A percentile compares a stretch with the other conserved stretches of the same genome.
These are phyloP conservation scores for Bibio marci DNA, from an alignment of 2,888 invertebrate genomes.

Conservation along the genomic window DNA sequence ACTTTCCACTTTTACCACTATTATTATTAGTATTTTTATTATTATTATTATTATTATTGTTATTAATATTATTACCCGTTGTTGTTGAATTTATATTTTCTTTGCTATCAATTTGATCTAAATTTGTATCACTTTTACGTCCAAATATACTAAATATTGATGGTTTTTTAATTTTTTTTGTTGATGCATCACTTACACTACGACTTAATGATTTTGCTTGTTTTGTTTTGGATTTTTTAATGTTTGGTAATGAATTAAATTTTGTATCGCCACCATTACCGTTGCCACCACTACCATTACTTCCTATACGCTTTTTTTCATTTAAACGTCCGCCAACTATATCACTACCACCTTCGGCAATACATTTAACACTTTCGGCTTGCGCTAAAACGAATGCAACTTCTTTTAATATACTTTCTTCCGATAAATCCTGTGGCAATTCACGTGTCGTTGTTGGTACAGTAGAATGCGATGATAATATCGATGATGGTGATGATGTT, in stretches of 20 bases:
- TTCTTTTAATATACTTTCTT: constrained; percentile 56
- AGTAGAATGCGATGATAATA: no score
- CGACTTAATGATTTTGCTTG: constrained; percentile 32
- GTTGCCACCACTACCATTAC: constrained; percentile 4
- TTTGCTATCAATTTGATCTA: constrained; percentile 19
- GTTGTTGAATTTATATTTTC: not conserved
- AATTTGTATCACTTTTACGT: constrained; percentile 38
- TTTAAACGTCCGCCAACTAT: constrained; percentile 14
- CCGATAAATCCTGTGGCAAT: constrained; percentile 50
- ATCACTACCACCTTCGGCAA: constrained; percentile 30
- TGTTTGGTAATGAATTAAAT: constrained; percentile 49
- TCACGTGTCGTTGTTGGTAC: constrained; percentile 32
- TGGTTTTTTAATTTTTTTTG: constrained; percentile 34
- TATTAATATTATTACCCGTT: not conserved
- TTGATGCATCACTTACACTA: constrained; percentile 39
- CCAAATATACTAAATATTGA: constrained; percentile 48
- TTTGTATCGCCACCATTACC: constrained; percentile 15
- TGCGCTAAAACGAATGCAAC: constrained; percentile 58
- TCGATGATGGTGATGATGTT: constrained; percentile 13
- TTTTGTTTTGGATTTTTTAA: constrained; percentile 32
- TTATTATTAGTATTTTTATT: no score
- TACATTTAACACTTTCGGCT: constrained; percentile 54
- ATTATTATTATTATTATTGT: no score
- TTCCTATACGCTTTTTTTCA: constrained; percentile 16
- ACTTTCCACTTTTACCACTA: constrained; percentile 31